Conservation (phyloP, 1,140 invertebrate genomes). For the Drosophila pandora region DNA sequence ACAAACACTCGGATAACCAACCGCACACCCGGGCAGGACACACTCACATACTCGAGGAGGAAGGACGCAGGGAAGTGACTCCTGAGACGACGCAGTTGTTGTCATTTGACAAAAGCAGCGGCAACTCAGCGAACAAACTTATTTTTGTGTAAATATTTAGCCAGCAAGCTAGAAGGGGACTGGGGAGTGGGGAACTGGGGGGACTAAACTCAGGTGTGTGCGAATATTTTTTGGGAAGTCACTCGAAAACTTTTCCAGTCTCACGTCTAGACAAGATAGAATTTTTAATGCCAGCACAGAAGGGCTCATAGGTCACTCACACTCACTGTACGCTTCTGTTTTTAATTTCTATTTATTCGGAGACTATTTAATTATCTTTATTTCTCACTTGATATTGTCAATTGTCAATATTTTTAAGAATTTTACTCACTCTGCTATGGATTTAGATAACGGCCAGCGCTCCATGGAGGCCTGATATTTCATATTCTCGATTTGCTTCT, state of each 20-base stretch:
- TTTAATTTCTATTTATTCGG: neutral
- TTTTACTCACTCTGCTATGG: conserved; percentile 95
- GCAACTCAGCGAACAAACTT: conserved; percentile 41
- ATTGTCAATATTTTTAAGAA: conserved; percentile 12
- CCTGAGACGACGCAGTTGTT: conserved; percentile 30
- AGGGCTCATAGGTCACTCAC: neutral
- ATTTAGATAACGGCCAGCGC: conserved; percentile 96
- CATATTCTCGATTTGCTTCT: conserved; percentile 98
- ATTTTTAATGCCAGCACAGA: neutral
- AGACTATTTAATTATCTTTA: neutral
- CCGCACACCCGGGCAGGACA: conserved; percentile 10
- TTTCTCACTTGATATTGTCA: conserved; percentile 2
- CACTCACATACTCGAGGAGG: neutral
- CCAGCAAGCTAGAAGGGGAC: conserved; percentile 37
- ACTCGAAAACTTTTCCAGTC: conserved; percentile 1
- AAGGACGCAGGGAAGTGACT: neutral
- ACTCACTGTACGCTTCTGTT: neutral
- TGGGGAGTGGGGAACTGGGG: conserved; percentile 12
- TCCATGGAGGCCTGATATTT: conserved; percentile 98
- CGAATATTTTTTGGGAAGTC: conserved; percentile 43
- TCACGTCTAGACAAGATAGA: neutral
- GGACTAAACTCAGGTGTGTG: conserved; percentile 39
- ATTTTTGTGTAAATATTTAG: conserved; percentile 73
- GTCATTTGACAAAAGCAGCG: conserved; percentile 23
- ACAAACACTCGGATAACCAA: conserved; percentile 29